These are phyloP conservation scores for Shargacucullia verbasci DNA, from an alignment of 2,888 invertebrate genomes.

Conservation along the genomic window DNA sequence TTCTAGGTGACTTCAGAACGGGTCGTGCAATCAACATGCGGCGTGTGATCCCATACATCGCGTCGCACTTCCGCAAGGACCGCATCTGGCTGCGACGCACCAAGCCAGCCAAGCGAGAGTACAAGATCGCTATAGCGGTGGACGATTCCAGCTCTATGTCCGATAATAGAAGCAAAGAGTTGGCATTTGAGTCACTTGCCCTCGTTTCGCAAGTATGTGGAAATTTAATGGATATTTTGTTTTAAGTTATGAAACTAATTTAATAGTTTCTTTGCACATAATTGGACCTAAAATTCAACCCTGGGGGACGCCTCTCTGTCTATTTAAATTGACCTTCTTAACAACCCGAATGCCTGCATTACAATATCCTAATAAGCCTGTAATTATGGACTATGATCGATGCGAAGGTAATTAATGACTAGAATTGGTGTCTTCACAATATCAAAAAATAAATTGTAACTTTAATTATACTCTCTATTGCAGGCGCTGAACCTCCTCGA, in stretches of 20 bases:
- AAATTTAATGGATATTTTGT: too few species aligned
- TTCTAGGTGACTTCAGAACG: slow-evolving; percentile 97
- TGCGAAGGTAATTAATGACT: too few species aligned
- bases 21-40: slow-evolving; percentile 99
- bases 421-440: too few species aligned
- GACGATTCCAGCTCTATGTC: slow-evolving; percentile 98
- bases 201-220: slow-evolving; percentile 92
- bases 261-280: too few species aligned
- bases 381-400: too few species aligned
- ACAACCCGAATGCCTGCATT: too few species aligned
- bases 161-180: slow-evolving; percentile 96
- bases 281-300: too few species aligned
- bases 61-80: slow-evolving; percentile 99
- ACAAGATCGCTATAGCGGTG: slow-evolving; percentile 98
- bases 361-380: too few species aligned
- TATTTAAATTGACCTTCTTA: too few species aligned
- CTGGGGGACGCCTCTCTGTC: too few species aligned
- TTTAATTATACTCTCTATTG: slow-evolving; percentile 34
- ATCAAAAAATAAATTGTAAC: too few species aligned
- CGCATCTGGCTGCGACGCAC: slow-evolving; percentile 99
- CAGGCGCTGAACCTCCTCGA: slow-evolving; percentile 97
- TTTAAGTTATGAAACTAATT: too few species aligned
- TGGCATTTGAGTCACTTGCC: slow-evolving; percentile 98
- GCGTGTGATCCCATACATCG: slow-evolving; percentile 98
- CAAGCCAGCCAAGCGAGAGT: slow-evolving; percentile 98